Conservation (phyloP, 2,797 vertebrate genomes). For the Sebastes umbrosus region DNA sequence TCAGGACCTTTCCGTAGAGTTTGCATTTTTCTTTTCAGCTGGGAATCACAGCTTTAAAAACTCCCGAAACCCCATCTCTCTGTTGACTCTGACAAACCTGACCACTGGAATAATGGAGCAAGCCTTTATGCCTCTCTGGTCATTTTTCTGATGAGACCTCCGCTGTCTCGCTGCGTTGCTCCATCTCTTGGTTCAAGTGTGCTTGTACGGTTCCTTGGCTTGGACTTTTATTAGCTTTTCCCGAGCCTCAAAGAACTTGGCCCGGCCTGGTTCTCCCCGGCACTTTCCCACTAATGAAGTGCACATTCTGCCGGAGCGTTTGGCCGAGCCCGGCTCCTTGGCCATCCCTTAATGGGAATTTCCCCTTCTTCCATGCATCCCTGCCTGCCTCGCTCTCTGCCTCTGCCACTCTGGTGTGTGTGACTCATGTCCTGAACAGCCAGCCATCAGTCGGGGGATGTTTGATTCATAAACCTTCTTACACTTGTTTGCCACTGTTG, state of each 20-base stretch:
- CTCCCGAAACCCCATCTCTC: constrained; percentile 21
- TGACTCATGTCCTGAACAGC: constrained; percentile 71
- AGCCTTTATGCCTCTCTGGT: constrained; percentile 57
- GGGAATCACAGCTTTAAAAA: constrained; percentile 10
- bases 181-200: constrained; percentile 62
- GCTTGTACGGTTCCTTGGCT: constrained; percentile 75
- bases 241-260: constrained; percentile 82
- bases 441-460: constrained; percentile 54
- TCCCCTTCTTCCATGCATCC: constrained; percentile 72
- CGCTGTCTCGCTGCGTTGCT: constrained; percentile 59
- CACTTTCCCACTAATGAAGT: constrained; percentile 85
- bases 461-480: constrained; percentile 72
- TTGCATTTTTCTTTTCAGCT: constrained; percentile 8
- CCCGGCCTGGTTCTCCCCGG: constrained; percentile 71
- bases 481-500: constrained; percentile 77
- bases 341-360: constrained; percentile 81
- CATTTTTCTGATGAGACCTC: constrained; percentile 67
- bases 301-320: constrained; percentile 78
- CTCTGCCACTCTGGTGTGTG: constrained; percentile 70
- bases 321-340: constrained; percentile 64
- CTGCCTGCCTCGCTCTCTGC: constrained; percentile 63
- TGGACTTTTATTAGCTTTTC: constrained; percentile 81
- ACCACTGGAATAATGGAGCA: constrained; percentile 57
- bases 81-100: constrained; percentile 40
- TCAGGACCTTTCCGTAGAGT: constrained; percentile 23